A percentile compares a stretch with the other conserved stretches of the same genome.
Conservation (phyloP, 1,140 invertebrate species). For the Phocides pigmalion region DNA sequence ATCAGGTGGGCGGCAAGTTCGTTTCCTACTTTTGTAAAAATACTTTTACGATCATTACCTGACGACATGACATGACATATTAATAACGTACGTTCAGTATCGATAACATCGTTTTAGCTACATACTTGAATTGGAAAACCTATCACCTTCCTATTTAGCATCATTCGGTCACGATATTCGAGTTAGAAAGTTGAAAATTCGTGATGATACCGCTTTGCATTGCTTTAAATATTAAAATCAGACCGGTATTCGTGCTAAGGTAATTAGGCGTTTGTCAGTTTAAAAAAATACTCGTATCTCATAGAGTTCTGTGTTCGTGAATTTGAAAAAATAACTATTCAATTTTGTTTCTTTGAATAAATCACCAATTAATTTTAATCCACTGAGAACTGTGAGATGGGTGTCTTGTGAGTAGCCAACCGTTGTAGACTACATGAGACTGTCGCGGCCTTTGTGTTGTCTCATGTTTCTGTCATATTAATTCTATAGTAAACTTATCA, state of each 20-base stretch:
- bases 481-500: no score
- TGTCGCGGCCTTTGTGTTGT: no score
- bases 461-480: no score
- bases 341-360: conserved; percentile 27
- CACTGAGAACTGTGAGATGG: background rate
- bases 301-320: background rate
- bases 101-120: no score
- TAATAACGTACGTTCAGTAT: no score
- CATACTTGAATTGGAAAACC: conserved; percentile 11
- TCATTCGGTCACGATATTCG: conserved; percentile 53
- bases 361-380: conserved; percentile 22
- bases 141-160: conserved; percentile 28
- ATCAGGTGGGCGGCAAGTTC: no score
- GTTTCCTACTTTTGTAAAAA: no score
- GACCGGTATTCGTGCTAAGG: conserved; percentile 45
- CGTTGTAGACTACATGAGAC: no score
- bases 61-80: no score
- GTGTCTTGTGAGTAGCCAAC: no score
- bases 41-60: no score
- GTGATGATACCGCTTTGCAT: conserved; percentile 43
- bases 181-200: conserved; percentile 67
- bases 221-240: conserved; percentile 60
- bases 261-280: conserved; percentile 39
- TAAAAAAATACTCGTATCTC: conserved; percentile 15
- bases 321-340: background rate